Conservation (phyloP, 2,888 invertebrate genomes). For the Koerneria pararmatus region DNA sequence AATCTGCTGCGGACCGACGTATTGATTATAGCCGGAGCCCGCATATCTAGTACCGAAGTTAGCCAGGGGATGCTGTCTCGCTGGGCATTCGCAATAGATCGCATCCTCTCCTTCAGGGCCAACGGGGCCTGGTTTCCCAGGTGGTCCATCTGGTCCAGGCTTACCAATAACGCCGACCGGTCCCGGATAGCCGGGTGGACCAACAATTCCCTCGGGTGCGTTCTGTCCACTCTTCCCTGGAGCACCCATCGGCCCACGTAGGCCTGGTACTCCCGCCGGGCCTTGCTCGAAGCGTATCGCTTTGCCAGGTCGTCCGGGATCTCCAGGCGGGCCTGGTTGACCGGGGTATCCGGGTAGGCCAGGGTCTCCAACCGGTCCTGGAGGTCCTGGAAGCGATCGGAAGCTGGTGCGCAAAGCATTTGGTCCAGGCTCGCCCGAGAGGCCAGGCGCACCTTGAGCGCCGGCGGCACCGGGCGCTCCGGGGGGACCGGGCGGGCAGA, state of each 20-base stretch:
- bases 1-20: too few relatives aligned
- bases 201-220: conserved; percentile 18
- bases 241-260: conserved; percentile 14
- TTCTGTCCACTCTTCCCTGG: conserved; percentile 19
- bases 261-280: conserved; percentile 23
- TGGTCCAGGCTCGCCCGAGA: conserved; percentile 31
- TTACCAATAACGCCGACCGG: conserved; percentile 17
- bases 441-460: conserved; percentile 33
- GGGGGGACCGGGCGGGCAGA: conserved; percentile 36
- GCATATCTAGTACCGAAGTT: conserved; percentile 20
- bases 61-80: conserved; percentile 10
- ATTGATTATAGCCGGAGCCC: neutral
- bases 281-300: conserved; percentile 9
- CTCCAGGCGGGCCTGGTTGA: conserved; percentile 6
- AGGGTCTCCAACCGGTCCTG: conserved; percentile 32
- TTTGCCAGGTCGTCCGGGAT: conserved; percentile 5
- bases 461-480: conserved; percentile 34
- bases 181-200: conserved; percentile 20
- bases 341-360: conserved; percentile 28
- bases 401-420: neutral
- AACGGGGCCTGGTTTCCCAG: conserved; percentile 15
- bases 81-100: conserved; percentile 24
- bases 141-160: conserved; percentile 22
- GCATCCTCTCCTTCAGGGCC: conserved; percentile 22
- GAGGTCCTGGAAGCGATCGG: conserved; percentile 28